Percentiles rank a stretch among this genome's conserved stretches.
Conservation (phyloP, 2,888 invertebrate genomes). For the Hemaris fuciformis region DNA sequence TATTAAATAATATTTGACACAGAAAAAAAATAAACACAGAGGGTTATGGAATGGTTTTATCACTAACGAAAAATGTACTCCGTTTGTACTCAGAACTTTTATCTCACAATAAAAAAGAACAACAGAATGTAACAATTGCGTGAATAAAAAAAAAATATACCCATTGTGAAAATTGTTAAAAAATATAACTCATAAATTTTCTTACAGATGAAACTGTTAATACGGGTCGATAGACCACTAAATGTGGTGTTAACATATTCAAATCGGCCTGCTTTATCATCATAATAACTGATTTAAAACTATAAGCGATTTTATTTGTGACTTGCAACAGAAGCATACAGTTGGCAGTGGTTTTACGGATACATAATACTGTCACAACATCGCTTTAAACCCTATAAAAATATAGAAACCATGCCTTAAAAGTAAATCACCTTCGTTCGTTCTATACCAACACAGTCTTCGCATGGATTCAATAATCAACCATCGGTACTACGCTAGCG, state of each 20-base stretch:
- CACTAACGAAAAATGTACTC: too few species aligned
- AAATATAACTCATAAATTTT: background rate
- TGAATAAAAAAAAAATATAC: background rate
- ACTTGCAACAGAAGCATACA: background rate
- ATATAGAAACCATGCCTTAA: background rate
- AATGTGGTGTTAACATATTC: background rate
- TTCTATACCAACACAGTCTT: conserved; percentile 67
- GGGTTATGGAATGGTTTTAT: background rate
- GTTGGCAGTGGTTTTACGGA: background rate
- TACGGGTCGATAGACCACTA: background rate
- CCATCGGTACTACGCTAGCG: conserved; percentile 56
- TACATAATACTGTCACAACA: background rate
- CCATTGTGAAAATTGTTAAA: too few species aligned
- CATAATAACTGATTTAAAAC: background rate
- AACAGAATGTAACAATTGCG: background rate
- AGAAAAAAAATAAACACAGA: background rate
- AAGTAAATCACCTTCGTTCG: background rate
- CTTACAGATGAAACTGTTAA: background rate
- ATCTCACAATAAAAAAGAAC: background rate
- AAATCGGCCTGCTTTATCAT: background rate
- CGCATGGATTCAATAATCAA: conserved; percentile 44
- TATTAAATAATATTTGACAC: background rate
- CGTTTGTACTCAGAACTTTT: background rate
- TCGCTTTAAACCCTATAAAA: background rate
- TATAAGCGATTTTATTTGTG: background rate